A percentile compares a stretch with the other conserved stretches of the same genome.
These are phyloP conservation scores for Balaenoptera acutorostrata DNA, from an alignment of 2,113 vertebrate species.

Conservation along the genomic window DNA sequence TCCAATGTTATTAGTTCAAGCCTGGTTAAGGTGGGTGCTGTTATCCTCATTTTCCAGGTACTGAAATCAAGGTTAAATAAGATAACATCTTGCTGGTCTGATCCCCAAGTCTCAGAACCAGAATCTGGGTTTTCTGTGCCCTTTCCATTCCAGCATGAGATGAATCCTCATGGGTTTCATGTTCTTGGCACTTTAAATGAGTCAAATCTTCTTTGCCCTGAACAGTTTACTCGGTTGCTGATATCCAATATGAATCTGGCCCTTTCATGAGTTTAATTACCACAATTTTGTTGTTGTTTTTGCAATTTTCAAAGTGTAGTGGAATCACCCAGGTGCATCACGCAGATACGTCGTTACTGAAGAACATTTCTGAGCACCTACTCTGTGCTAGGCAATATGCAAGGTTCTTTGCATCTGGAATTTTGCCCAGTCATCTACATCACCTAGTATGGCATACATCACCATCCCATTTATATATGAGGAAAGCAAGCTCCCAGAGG, in stretches of 20 bases:
- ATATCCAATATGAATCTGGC: neutral
- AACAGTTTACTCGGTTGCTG: neutral
- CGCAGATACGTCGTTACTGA: too few relatives aligned
- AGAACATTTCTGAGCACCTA: neutral
- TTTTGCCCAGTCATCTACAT: neutral
- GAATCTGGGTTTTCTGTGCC: neutral
- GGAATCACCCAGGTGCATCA: neutral
- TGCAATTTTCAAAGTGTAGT: neutral
- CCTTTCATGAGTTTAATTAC: neutral
- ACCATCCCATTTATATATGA: neutral
- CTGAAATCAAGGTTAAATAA: neutral
- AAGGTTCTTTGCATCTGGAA: neutral
- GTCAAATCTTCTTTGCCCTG: neutral
- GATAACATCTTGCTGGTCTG: neutral
- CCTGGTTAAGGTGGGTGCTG: neutral
- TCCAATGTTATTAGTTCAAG: too few relatives aligned
- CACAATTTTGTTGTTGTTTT: neutral
- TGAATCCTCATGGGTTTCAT: neutral
- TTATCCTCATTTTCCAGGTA: neutral
- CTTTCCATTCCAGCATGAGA: rapidly evolving
- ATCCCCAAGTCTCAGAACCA: too few relatives aligned
- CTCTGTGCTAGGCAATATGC: neutral
- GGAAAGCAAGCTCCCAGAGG: neutral
- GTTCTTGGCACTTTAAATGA: neutral
- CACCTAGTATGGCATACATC: neutral